Evolutionary conservation across 2,888 invertebrate species (phyloP).

Genomic region (Serrognathus titanus): DNA sequence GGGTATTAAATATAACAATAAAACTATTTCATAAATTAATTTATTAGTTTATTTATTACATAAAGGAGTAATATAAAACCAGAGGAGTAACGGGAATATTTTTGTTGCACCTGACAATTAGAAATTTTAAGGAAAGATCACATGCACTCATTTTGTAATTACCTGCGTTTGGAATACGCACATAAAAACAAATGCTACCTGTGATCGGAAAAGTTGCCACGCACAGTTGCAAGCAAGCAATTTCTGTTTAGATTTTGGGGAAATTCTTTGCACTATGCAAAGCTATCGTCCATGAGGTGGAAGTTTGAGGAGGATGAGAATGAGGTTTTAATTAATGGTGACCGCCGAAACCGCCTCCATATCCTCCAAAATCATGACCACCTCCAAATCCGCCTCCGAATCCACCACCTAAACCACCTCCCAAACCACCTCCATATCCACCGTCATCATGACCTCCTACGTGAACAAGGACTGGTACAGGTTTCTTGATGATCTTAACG

Average conservation of each 20-base stretch:
- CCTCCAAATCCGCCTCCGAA: slow-evolving; percentile 5
- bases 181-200: no score
- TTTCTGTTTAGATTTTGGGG: background rate
- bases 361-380: slow-evolving; percentile 8
- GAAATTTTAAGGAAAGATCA: no score
- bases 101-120: no score
- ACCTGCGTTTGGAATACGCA: no score
- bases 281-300: background rate
- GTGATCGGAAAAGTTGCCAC: no score
- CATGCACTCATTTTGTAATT: no score
- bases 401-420: slow-evolving; percentile 4
- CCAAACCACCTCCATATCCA: slow-evolving; percentile 8
- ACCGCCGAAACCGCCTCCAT: slow-evolving; percentile 8
- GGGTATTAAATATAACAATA: no score
- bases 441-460: slow-evolving; percentile 11
- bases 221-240: no score
- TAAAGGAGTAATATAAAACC: no score
- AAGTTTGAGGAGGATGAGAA: background rate
- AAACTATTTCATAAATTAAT: no score
- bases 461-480: slow-evolving; percentile 13
- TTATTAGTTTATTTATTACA: no score
- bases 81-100: no score
- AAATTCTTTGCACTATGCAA: background rate
- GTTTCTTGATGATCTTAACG: slow-evolving; percentile 17
- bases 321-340: background rate